Evolutionary conservation across 2,113 vertebrate genomes (phyloP).

Genomic region (Piprites chloris): DNA sequence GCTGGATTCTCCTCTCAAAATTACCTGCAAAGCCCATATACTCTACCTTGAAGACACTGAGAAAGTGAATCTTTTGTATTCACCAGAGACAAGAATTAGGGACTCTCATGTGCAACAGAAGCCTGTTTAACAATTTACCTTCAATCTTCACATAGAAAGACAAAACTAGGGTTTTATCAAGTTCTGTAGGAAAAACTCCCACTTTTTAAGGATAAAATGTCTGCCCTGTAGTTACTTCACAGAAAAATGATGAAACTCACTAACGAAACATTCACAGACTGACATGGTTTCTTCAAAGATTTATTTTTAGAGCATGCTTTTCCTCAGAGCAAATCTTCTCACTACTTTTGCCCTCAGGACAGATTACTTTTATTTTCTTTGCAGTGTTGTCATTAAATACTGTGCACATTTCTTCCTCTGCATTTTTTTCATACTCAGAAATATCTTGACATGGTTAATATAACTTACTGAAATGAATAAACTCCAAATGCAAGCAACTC

Average conservation of each 20-base stretch:
- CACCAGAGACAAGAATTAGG: not conserved
- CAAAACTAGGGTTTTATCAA: not conserved
- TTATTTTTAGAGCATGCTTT: conserved; percentile 26
- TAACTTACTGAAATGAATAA: not conserved
- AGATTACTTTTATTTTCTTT: conserved; percentile 15
- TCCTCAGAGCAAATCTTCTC: not conserved
- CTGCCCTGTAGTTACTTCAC: not conserved
- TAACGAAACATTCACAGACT: not conserved
- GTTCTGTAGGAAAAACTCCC: not conserved
- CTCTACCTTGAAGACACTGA: not conserved
- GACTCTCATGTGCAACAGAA: not conserved
- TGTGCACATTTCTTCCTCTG: not conserved
- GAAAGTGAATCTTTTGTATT: not conserved
- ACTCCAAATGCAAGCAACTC: not conserved
- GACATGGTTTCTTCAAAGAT: not conserved
- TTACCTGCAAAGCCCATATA: not conserved
- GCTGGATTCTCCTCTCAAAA: not conserved
- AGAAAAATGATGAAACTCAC: not conserved
- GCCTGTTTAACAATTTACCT: not conserved
- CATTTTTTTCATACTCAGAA: conserved; percentile 12
- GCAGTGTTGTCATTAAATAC: not conserved
- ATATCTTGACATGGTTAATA: not conserved
- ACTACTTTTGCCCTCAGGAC: not conserved
- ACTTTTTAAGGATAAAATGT: not conserved
- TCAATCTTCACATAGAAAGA: not conserved